A percentile compares a stretch with the other conserved stretches of the same genome.
Conservation (phyloP, 1,140 invertebrate genomes). For the Varroa destructor region DNA sequence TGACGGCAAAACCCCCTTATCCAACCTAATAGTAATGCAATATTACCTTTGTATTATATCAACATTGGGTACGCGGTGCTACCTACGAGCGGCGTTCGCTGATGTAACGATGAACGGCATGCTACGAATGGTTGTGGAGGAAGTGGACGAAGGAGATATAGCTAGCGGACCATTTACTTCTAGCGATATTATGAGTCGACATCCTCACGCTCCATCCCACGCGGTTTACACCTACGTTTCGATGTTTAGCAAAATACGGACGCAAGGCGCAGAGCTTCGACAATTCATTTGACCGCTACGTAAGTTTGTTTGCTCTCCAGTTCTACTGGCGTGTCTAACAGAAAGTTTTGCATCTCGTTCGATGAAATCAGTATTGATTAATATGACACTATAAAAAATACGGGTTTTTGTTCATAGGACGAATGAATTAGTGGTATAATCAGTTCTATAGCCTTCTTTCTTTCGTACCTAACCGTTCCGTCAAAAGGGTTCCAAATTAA, state of each 20-base stretch:
- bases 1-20: too few species aligned
- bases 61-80: neutral
- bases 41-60: neutral
- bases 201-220: neutral
- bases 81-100: neutral
- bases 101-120: conserved; percentile 6
- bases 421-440: too few species aligned
- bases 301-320: too few species aligned
- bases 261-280: conserved; percentile 18
- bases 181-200: neutral
- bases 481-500: too few species aligned
- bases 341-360: too few species aligned
- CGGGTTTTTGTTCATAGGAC: too few species aligned
- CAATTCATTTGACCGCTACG: neutral
- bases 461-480: too few species aligned
- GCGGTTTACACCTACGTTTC: neutral
- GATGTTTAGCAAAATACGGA: conserved; percentile 5
- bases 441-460: too few species aligned
- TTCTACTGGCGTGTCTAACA: too few species aligned
- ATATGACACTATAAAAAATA: too few species aligned
- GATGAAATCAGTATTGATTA: too few species aligned
- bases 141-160: neutral
- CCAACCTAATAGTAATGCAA: too few species aligned
- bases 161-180: neutral
- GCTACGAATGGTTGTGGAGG: conserved; percentile 8